A percentile compares a stretch with the other conserved stretches of the same genome.
These are phyloP conservation scores for Myotis planiceps DNA, from an alignment of 2,797 vertebrate genomes.

Conservation along the genomic window DNA sequence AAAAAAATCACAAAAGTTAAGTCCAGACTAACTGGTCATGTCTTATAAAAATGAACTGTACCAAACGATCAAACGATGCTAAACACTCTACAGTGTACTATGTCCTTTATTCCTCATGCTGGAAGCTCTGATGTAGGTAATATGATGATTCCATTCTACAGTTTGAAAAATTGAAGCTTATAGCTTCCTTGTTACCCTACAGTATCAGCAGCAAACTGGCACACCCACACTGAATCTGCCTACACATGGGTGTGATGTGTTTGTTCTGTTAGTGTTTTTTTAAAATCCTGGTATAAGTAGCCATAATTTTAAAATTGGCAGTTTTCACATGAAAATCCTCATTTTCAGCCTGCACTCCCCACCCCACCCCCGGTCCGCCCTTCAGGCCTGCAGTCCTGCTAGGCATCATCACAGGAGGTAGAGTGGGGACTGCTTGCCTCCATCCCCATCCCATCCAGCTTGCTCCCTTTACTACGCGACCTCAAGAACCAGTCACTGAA, in stretches of 20 bases:
- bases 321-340: not conserved
- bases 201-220: not conserved
- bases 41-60: not conserved
- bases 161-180: not conserved
- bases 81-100: not conserved
- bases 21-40: not conserved
- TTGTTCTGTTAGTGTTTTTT: not conserved
- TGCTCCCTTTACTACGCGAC: not conserved
- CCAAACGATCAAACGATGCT: not conserved
- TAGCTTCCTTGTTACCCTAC: not conserved
- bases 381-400: not conserved
- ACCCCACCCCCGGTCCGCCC: too few species aligned
- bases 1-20: not conserved
- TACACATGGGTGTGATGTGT: not conserved
- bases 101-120: not conserved
- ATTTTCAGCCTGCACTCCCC: not conserved
- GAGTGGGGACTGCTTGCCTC: not conserved
- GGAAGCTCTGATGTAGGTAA: not conserved
- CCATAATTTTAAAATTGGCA: not conserved
- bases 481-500: not conserved
- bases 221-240: not conserved
- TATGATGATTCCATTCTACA: not conserved
- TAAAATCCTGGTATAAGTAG: not conserved
- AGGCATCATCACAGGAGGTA: rapidly evolving
- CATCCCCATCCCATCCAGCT: not conserved